Evolutionary conservation across 1,140 invertebrate species (phyloP), one percentile per base, ranked within the genome.

Genomic region (Leucophenga varia): DNA sequence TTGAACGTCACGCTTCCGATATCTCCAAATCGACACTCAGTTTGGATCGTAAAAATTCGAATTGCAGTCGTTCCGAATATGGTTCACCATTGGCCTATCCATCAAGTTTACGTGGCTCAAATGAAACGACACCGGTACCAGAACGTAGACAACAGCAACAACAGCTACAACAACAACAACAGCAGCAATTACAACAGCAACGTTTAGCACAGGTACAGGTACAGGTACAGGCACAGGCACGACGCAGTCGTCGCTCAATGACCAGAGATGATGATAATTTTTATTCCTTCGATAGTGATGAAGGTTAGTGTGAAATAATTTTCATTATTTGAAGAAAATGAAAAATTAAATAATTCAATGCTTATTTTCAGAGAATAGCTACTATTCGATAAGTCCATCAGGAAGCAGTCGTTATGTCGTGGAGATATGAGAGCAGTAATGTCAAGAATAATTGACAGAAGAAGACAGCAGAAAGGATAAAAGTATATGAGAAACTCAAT

Each of bases 271-370:
- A 53, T 37, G 51, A 53, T 3, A 38, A 43, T 19, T 53, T 53
- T 32, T 48, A 44, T 30, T 53, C 51, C 8, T 53, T 53, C 37
- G 51, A 53, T 30, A 53, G 51, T 37, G 51, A 53, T 36, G 51
- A 53, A 36, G 51, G 51, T 53, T n/a, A 48, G 45, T 34, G 7
- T 20, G 4, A 9, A 39, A 32, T 38, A 3, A 25, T 37, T 12
- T n/a, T 19, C 13, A 16, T 13, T 6, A 18, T 16, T 38, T 22
- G 5, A 10, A 8, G 12, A 4, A 3, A 16, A n/a, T n/a, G n/a
- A n/a, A n/a, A n/a, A n/a, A n/a, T n/a, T n/a, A n/a, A n/a, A n/a
- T n/a, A n/a, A n/a, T n/a, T n/a, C n/a, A n/a, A n/a, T n/a, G n/a
- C 47, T 45, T 34, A 13, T 19, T 46, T 43, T 3, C 34, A 52